Evolutionary conservation across 2,888 invertebrate species (phyloP).

Genomic region (Hyles lineata): DNA sequence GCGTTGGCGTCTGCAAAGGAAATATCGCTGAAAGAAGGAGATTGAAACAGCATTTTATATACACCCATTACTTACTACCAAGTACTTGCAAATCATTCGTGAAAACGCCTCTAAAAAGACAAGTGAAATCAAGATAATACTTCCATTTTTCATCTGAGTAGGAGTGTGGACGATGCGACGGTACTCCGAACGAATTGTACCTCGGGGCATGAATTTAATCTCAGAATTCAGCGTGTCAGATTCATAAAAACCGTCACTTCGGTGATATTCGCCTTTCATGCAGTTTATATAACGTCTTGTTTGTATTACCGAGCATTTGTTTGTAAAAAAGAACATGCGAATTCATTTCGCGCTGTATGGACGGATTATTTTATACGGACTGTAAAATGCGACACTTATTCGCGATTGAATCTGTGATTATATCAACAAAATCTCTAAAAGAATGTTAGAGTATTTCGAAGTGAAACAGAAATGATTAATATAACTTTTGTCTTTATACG

Average conservation of each 20-base stretch:
- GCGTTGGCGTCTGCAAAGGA: background rate
- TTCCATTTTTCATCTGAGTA: constrained; percentile 75
- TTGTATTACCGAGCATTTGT: constrained; percentile 51
- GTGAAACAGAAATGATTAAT: too few species aligned
- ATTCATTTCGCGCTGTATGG: constrained; percentile 16
- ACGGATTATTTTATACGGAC: background rate
- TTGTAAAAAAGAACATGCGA: constrained; percentile 6
- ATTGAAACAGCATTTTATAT: constrained; percentile 4
- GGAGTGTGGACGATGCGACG: constrained; percentile 75
- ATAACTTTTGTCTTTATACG: too few species aligned
- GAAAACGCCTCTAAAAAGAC: constrained; percentile 61
- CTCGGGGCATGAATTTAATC: constrained; percentile 83
- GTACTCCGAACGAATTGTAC: constrained; percentile 76
- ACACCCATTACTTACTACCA: constrained; percentile 35
- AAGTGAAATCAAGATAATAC: constrained; percentile 77
- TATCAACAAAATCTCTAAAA: background rate
- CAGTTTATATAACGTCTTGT: constrained; percentile 54
- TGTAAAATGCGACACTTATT: background rate
- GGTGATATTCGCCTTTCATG: constrained; percentile 57
- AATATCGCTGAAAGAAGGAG: background rate
- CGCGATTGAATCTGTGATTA: background rate
- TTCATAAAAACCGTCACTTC: constrained; percentile 74
- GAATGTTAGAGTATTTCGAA: background rate
- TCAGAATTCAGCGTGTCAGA: constrained; percentile 76
- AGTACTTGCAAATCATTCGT: constrained; percentile 46